Conservation (phyloP, 2,113 vertebrate genomes). For the Zosterops lateralis region DNA sequence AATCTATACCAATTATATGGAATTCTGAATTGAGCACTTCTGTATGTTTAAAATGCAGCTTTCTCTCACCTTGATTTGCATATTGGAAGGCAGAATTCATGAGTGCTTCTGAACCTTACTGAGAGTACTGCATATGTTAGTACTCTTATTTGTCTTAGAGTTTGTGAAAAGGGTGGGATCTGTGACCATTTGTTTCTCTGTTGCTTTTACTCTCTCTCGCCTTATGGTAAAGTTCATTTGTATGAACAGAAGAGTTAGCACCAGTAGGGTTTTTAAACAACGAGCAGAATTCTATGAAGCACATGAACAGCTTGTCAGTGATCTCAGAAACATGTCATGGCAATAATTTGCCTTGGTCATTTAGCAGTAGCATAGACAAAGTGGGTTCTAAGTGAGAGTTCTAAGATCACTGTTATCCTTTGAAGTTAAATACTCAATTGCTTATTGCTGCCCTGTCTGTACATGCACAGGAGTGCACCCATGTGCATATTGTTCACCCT, state of each 20-base stretch:
- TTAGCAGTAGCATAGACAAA: neutral
- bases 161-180: neutral
- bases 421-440: neutral
- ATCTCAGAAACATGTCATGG: neutral
- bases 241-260: neutral
- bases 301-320: neutral
- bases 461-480: accelerated
- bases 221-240: neutral
- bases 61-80: neutral
- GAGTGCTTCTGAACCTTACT: neutral
- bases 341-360: neutral
- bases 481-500: accelerated
- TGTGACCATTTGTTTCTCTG: neutral
- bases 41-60: neutral
- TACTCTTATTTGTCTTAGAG: neutral
- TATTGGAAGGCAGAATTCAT: neutral
- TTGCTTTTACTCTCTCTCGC: neutral
- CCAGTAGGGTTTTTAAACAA: neutral
- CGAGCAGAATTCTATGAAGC: neutral
- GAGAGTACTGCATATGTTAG: neutral
- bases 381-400: neutral
- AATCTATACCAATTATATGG: neutral
- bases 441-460: neutral
- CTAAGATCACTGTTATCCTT: neutral
- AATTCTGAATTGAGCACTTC: neutral